Conservation (phyloP, 2,888 invertebrate genomes). For the Hypercompe scribonia region DNA sequence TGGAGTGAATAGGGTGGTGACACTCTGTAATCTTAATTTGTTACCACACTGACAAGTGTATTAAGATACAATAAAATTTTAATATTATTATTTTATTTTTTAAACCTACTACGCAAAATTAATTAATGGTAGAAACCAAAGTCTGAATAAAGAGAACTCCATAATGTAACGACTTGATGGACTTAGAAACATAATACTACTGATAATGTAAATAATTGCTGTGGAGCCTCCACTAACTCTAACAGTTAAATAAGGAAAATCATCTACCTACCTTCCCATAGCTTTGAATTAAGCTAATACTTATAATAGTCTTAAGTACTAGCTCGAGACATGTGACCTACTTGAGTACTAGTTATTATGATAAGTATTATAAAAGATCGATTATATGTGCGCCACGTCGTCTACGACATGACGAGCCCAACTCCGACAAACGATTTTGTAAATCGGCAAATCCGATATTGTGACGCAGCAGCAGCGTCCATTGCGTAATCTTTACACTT, state of each 20-base stretch:
- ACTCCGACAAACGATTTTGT: slow-evolving; percentile 17
- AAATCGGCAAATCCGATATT: neutral
- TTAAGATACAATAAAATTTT: no score
- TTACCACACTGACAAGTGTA: no score
- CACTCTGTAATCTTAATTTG: no score
- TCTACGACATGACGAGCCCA: slow-evolving; percentile 33
- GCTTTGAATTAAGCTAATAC: neutral
- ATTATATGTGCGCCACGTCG: slow-evolving; percentile 39
- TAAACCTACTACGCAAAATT: no score
- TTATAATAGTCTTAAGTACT: neutral
- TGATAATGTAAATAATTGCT: neutral
- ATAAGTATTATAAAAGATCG: slow-evolving; percentile 30
- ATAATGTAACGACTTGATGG: neutral
- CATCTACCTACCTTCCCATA: no score
- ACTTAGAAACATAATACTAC: neutral
- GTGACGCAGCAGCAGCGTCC: neutral
- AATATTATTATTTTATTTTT: no score
- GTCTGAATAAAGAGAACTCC: no score
- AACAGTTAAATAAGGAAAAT: neutral
- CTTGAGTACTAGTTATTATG: slow-evolving; percentile 33
- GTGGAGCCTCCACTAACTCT: no score
- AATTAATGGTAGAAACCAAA: no score
- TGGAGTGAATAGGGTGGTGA: no score
- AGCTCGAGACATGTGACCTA: slow-evolving; percentile 36
- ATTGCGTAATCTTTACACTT: slow-evolving; percentile 27